Evolutionary conservation across 1,140 invertebrate species (phyloP).

Genomic region (Temnothorax longispinosus): DNA sequence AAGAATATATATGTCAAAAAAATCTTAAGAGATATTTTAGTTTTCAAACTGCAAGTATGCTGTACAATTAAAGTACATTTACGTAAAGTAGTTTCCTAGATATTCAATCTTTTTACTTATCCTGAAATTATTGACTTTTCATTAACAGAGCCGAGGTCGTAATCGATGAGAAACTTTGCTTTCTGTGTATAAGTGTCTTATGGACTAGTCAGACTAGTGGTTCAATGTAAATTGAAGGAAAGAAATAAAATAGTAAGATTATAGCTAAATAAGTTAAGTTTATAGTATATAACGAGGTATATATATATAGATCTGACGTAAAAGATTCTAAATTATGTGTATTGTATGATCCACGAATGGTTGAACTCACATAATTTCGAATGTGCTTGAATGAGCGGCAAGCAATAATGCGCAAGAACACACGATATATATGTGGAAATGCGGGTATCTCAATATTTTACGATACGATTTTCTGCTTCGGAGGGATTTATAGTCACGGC

Average conservation of each 20-base stretch:
- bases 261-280: not conserved
- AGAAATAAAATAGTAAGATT: constrained; percentile 4
- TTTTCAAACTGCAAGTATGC: not conserved
- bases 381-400: not conserved
- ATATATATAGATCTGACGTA: not conserved
- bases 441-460: constrained; percentile 43
- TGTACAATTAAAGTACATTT: not conserved
- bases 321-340: not conserved
- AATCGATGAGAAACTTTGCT: constrained; percentile 2
- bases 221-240: not conserved
- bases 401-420: constrained; percentile 14
- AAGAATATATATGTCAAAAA: not conserved
- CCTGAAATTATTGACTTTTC: not conserved
- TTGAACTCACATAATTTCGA: constrained; percentile 14
- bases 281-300: no score
- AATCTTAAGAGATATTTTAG: not conserved
- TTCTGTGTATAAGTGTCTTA: not conserved
- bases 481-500: constrained; percentile 43
- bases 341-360: not conserved
- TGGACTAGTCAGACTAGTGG: no score
- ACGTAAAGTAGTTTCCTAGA: not conserved
- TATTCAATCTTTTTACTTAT: not conserved
- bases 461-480: constrained; percentile 43
- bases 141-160: not conserved
- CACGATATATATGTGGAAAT: constrained; percentile 18